Base-by-base conservation (phyloP, 2,888 invertebrate species). In the Andrena bicolor region DNA sequence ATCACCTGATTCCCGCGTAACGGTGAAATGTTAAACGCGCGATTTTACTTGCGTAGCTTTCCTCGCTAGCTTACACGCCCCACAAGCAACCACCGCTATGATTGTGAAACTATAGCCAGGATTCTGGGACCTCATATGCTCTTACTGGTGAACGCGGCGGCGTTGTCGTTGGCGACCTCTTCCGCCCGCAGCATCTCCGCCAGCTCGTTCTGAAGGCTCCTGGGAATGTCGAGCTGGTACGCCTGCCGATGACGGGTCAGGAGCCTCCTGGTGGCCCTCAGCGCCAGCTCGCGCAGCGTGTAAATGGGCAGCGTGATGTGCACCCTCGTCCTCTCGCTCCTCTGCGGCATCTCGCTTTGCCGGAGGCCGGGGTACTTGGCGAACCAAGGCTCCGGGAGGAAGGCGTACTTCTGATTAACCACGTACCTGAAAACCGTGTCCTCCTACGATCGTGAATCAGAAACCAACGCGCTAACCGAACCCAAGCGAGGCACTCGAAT, bases 141-240 rank as follows among this genome's bases (percentile, higher is more conserved):
- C 41, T 16, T 41, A 41, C 16, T 5, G 13, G 4, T 41, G 41
- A 41, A 41, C 13, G 13, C 23, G n/a, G 35, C 35, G 0, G 41
- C 53, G n/a, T 32, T 5, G n/a, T 16, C 41, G 20, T 23, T 3
- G 32, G 5, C 23, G 5, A n/a, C 35, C 61, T n/a, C 16, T 63
- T 49, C 41, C 53, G 58, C 58, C 85, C 77, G 92, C 41, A 84
- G 75, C 89, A 90, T 89, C 26, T 69, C 76, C 6, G 88, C 89
- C 51, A 93, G 89, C 78, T 93, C 92, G 51, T 71, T 41, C 71
- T 93, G 92, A 35, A 93, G 88, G 23, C 73, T 90, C 72, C 84
- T 84, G n/a, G 93, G 93, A 74, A 93, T 89, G 58, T 93, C 91
- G 23, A 93, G 91, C 7, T 76, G 72, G 51, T 89, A 91, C 48